Conservation (phyloP, 2,888 invertebrate genomes). For the Drosophila macrospina region DNA sequence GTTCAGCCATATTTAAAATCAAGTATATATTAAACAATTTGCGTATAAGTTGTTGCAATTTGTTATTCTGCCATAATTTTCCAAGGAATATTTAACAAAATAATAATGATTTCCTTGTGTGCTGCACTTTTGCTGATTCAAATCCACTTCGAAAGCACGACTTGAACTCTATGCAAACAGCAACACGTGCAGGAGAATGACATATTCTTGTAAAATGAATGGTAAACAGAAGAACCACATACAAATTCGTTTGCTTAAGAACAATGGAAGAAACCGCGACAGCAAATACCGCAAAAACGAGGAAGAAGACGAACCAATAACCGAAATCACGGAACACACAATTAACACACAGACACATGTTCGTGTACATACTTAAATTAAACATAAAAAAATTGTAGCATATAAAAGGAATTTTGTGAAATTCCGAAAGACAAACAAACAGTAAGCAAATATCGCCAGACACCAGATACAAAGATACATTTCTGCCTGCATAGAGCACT, state of each 20-base stretch:
- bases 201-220: constrained; percentile 61
- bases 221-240: constrained; percentile 56
- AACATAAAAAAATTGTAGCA: constrained; percentile 69
- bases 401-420: constrained; percentile 75
- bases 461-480: constrained; percentile 47
- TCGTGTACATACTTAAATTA: constrained; percentile 63
- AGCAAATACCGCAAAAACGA: constrained; percentile 73
- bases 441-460: constrained; percentile 50
- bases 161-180: constrained; percentile 44
- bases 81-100: constrained; percentile 14
- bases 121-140: background rate
- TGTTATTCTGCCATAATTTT: constrained; percentile 41
- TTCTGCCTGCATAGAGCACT: constrained; percentile 51
- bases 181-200: constrained; percentile 56
- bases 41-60: constrained; percentile 15
- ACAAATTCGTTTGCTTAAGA: constrained; percentile 59
- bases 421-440: constrained; percentile 74
- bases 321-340: constrained; percentile 54
- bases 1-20: constrained; percentile 49
- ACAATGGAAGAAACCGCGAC: constrained; percentile 70
- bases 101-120: constrained; percentile 1
- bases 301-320: constrained; percentile 28
- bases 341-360: constrained; percentile 49
- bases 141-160: background rate
- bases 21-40: constrained; percentile 23